A percentile compares a stretch with the other conserved stretches of the same genome.
phyloP scores from a whole-genome alignment of 2,797 vertebrate species.

The Lepilemur ruficaudatus region DNA sequence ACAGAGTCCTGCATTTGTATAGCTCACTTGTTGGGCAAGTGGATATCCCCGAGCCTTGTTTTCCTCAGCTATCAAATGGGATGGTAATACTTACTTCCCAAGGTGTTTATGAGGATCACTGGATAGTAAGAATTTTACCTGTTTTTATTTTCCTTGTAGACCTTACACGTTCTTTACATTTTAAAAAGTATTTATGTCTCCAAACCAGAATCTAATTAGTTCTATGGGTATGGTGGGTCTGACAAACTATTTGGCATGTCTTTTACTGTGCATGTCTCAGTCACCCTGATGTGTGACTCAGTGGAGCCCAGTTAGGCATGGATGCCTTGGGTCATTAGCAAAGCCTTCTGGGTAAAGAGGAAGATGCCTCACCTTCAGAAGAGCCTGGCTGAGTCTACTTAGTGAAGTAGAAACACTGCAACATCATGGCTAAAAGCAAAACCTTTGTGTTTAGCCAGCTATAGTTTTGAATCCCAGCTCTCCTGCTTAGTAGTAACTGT shows the following conservation, averaged over 20 bases:
- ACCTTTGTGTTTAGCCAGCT: background rate
- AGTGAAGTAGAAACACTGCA: background rate
- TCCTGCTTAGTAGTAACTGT: background rate
- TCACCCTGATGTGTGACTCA: background rate
- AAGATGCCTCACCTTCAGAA: background rate
- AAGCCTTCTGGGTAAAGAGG: background rate
- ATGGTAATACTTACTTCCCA: background rate
- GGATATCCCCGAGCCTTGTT: background rate
- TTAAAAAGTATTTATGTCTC: background rate
- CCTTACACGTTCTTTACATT: background rate
- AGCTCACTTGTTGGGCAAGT: background rate
- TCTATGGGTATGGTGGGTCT: background rate
- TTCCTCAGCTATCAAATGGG: background rate
- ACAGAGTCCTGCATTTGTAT: background rate
- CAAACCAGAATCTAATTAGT: background rate
- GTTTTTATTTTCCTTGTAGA: background rate
- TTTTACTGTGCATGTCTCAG: background rate
- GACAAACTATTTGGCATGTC: background rate
- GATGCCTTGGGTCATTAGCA: background rate
- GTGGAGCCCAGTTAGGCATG: background rate
- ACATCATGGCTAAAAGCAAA: background rate
- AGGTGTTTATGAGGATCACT: background rate
- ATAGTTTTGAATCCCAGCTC: background rate
- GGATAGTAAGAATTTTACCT: background rate
- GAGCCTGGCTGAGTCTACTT: background rate